phyloP scores from a whole-genome alignment of 2,113 vertebrate species.

The Micronycteris hirsuta region DNA sequence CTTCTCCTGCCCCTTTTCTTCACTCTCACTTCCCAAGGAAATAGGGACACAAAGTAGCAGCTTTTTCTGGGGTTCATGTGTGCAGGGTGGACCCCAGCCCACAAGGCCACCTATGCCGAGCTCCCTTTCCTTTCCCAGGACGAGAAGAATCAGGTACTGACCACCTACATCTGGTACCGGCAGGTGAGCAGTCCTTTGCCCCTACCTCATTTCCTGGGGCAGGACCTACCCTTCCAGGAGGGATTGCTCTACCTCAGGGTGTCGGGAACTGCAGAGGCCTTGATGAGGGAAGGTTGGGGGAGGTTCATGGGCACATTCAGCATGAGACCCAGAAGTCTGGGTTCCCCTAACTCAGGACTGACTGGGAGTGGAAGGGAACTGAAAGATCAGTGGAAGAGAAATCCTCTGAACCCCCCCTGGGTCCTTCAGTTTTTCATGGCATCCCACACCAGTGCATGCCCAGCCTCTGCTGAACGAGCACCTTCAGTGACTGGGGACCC shows the following conservation, averaged over 20 bases:
- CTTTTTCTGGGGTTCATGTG: background rate
- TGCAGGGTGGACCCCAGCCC: background rate
- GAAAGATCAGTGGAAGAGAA: background rate
- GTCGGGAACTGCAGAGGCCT: background rate
- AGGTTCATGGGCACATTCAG: background rate
- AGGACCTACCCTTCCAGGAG: too few relatives aligned
- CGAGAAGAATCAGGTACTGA: constrained; percentile 98
- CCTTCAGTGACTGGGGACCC: background rate
- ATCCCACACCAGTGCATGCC: background rate
- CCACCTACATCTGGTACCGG: constrained; percentile 98
- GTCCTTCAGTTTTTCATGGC: background rate
- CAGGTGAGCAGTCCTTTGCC: constrained; percentile 82
- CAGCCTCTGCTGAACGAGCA: background rate
- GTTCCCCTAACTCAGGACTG: background rate
- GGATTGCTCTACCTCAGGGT: background rate
- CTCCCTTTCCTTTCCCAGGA: constrained; percentile 82
- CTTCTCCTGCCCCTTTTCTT: background rate
- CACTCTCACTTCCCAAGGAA: background rate
- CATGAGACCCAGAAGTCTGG: background rate
- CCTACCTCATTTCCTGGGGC: background rate
- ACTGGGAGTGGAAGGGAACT: background rate
- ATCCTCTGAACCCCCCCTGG: background rate
- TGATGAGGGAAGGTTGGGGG: background rate
- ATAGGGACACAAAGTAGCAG: too few relatives aligned
- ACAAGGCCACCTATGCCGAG: background rate